phyloP scores from a whole-genome alignment of 1,140 invertebrate genomes.

The Hydropsyche tenuis region DNA sequence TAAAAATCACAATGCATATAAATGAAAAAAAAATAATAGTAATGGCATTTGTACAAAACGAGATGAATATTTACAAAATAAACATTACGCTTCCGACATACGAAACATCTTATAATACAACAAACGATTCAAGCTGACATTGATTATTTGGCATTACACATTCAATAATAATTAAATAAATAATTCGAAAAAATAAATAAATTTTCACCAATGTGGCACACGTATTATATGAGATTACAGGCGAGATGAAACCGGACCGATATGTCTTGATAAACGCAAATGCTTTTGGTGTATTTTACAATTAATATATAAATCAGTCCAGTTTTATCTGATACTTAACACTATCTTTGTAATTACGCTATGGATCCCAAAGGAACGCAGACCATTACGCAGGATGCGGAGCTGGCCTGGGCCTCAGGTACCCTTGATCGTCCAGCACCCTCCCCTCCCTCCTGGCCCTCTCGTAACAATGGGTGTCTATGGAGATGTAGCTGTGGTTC shows the following conservation, averaged over 20 bases:
- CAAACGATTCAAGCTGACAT: background rate
- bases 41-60: too few relatives aligned
- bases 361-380: background rate
- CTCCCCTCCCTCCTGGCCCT: conserved; percentile 54
- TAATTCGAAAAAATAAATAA: conserved; percentile 7
- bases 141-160: conserved; percentile 6
- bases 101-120: too few relatives aligned
- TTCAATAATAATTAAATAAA: background rate
- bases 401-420: conserved; percentile 61
- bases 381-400: conserved; percentile 17
- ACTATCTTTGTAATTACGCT: background rate
- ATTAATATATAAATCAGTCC: conserved; percentile 11
- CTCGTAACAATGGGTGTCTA: conserved; percentile 62
- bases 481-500: conserved; percentile 62
- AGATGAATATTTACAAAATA: too few relatives aligned
- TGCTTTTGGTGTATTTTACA: conserved; percentile 17
- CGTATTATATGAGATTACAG: background rate
- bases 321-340: conserved; percentile 9
- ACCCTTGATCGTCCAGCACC: conserved; percentile 61
- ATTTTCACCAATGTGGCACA: conserved; percentile 23
- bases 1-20: too few relatives aligned
- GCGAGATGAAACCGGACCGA: conserved; percentile 16
- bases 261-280: background rate
- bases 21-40: too few relatives aligned
- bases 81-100: too few relatives aligned